Conservation (phyloP, 2,797 vertebrate species). For the Lepilemur septentrionalis region DNA sequence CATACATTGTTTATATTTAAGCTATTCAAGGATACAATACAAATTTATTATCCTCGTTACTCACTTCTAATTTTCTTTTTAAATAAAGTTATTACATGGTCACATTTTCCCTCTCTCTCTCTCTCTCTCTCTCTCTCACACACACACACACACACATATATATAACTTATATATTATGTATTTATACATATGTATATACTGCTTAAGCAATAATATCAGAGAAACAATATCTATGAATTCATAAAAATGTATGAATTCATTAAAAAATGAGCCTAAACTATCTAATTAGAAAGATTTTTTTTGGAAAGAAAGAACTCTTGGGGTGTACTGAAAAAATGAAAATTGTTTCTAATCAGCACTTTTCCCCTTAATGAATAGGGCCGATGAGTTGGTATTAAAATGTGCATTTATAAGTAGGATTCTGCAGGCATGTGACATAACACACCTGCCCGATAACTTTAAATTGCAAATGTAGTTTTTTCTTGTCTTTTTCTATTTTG, state of each 20-base stretch:
- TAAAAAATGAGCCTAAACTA: slow-evolving; percentile 63
- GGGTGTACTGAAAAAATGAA: slow-evolving; percentile 71
- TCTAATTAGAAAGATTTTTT: slow-evolving; percentile 67
- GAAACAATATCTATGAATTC: slow-evolving; percentile 68
- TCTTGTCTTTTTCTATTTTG: slow-evolving; percentile 59
- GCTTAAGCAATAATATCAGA: slow-evolving; percentile 32
- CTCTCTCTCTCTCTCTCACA: neutral
- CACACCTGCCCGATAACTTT: slow-evolving; percentile 68
- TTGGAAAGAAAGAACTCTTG: slow-evolving; percentile 63
- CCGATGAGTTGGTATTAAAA: slow-evolving; percentile 75
- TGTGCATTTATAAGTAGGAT: slow-evolving; percentile 77
- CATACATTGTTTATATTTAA: neutral
- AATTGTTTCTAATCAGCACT: slow-evolving; percentile 77
- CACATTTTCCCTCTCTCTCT: neutral
- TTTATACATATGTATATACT: neutral
- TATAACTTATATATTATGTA: neutral
- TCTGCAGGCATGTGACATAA: slow-evolving; percentile 72
- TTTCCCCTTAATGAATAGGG: slow-evolving; percentile 72
- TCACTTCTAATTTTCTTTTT: neutral
- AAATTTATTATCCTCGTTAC: neutral
- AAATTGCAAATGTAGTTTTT: slow-evolving; percentile 76
- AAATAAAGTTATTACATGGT: neutral
- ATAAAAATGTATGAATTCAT: slow-evolving; percentile 65
- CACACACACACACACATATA: neutral
- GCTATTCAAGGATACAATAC: neutral